Base-by-base conservation (phyloP, 2,888 invertebrate species). In the Hydroisotoma schaefferi region DNA sequence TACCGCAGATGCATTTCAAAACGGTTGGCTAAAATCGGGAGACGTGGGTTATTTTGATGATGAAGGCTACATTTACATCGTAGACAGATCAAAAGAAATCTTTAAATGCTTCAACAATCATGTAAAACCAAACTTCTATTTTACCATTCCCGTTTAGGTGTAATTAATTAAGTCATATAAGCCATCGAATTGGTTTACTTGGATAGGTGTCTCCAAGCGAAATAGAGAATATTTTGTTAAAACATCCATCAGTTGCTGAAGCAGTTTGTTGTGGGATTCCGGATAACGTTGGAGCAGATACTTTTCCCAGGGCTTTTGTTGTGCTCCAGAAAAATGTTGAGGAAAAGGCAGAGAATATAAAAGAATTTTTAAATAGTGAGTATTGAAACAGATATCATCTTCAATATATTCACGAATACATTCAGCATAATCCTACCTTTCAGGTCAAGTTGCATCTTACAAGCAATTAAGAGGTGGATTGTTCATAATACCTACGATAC, bases 21-120 rank as follows among this genome's bases (percentile, higher is more conserved):
- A 61, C 43, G 63, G 59, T 1, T 63, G 61, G 60, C 26, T 66
- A 6, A 51, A 43, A 26, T 63, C 63, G 12, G 67, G 66, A 6
- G 65, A 61, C 43, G 47, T 65, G 12, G 66, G 63, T 0, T 66
- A 58, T 27, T 58, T 49, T 33, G 66, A 66, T 44, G 55, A 63
- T 40, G 40, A 63, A 10, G 66, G 66, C 2, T 66, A 46, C 28
- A 46, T 66, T 43, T 66, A 56, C 29, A 26, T 66, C 10, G 51
- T 58, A 20, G 66, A 66, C 44, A 33, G 66, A 6, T 55, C 55
- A 12, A 66, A 66, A 25, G 66, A 66, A 51, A 66, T 61, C 22
- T 66, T 66, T 52, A 63, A 66, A 49, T 66, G 61, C 26, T 61
- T 59, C 33, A 61, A 61, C 27, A 63, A 63, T 43, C 66, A 66